phyloP scores from a whole-genome alignment of 2,797 vertebrate species.

The Triplophysa yarkandensis region DNA sequence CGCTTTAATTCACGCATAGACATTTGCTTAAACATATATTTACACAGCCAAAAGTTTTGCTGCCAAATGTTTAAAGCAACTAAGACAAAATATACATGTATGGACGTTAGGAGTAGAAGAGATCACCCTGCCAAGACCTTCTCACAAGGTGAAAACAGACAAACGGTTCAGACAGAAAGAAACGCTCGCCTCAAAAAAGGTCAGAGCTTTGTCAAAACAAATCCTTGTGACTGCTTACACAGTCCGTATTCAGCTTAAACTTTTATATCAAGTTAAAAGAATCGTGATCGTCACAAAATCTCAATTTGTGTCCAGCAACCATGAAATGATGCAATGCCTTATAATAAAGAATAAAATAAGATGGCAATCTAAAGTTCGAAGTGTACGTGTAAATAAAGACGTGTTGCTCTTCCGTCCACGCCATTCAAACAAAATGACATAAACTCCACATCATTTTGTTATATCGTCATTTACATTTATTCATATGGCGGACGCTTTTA shows the following conservation, averaged over 20 bases:
- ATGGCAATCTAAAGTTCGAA: no score
- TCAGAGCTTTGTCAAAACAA: constrained; percentile 2
- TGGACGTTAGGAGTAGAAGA: not conserved
- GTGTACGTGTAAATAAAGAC: no score
- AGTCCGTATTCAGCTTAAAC: not conserved
- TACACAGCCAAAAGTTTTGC: not conserved
- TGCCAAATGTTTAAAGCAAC: not conserved
- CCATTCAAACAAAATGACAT: no score
- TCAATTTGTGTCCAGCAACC: not conserved
- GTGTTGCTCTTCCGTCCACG: no score
- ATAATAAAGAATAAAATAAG: no score
- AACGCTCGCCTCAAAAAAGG: constrained; percentile 1
- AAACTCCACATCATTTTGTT: no score
- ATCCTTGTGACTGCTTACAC: not conserved
- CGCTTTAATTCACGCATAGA: not conserved
- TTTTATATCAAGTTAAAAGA: not conserved
- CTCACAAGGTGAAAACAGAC: constrained; percentile 9
- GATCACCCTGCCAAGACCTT: constrained; percentile 1
- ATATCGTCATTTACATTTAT: no score
- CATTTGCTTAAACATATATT: not conserved
- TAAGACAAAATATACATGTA: constrained; percentile 9
- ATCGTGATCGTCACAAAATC: not conserved
- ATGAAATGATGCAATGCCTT: no score
- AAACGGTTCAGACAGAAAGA: not conserved
- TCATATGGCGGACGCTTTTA: no score